These are phyloP conservation scores for Brachirus orientalis DNA, from an alignment of 2,113 vertebrate species.

Conservation along the genomic window DNA sequence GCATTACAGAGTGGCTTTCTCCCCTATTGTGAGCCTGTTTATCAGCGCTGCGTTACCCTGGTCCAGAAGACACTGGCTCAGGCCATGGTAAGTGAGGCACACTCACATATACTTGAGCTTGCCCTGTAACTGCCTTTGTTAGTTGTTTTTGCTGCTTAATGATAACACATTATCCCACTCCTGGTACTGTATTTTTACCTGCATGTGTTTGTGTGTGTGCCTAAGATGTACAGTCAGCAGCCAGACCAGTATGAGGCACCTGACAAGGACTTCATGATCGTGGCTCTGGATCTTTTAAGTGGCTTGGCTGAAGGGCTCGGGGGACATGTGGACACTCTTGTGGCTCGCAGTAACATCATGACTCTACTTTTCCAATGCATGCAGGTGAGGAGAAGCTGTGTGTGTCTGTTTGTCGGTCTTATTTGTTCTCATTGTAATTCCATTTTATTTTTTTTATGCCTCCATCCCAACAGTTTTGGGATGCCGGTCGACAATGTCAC, in stretches of 20 bases:
- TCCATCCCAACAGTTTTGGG: background rate
- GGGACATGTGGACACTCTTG: conserved; percentile 90
- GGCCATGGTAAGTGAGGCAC: conserved; percentile 87
- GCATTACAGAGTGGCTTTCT: conserved; percentile 95
- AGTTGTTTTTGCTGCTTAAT: background rate
- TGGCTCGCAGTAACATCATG: conserved; percentile 96
- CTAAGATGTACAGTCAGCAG: conserved; percentile 96
- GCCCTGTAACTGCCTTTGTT: background rate
- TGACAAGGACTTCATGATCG: conserved; percentile 98
- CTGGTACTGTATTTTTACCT: background rate
- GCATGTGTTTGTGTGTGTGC: background rate
- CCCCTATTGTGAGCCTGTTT: conserved; percentile 94
- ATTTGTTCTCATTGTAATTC: too few species aligned
- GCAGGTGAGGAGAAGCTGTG: conserved; percentile 83
- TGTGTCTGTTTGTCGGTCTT: background rate
- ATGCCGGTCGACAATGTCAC: background rate
- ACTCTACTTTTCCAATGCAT: conserved; percentile 96
- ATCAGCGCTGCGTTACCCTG: conserved; percentile 95
- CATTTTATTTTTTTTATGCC: background rate
- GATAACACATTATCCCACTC: background rate
- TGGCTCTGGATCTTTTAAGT: conserved; percentile 93
- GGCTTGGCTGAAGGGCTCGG: conserved; percentile 94
- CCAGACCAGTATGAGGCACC: conserved; percentile 96
- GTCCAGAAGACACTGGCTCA: conserved; percentile 95
- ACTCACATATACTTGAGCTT: background rate